phyloP scores from a whole-genome alignment of 2,797 vertebrate species.

The Ptychadena robeensis region DNA sequence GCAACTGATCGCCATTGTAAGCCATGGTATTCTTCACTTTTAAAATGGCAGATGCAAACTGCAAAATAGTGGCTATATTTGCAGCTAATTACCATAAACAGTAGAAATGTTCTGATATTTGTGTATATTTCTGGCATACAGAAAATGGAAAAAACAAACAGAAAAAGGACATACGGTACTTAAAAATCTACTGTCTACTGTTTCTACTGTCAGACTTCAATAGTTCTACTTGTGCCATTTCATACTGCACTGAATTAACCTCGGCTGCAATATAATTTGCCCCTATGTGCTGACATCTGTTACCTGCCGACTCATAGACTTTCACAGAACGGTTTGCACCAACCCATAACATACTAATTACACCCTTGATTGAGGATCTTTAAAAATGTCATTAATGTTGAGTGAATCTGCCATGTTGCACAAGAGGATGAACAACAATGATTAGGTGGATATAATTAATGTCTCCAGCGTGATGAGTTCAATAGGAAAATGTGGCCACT shows the following conservation, averaged over 20 bases:
- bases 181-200: too few relatives aligned
- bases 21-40: too few relatives aligned
- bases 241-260: neutral
- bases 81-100: too few relatives aligned
- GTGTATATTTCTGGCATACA: too few relatives aligned
- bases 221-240: too few relatives aligned
- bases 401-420: conserved; percentile 50
- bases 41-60: too few relatives aligned
- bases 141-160: too few relatives aligned
- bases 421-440: conserved; percentile 51
- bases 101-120: too few relatives aligned
- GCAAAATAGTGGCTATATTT: too few relatives aligned
- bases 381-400: conserved; percentile 50
- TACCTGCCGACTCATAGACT: conserved; percentile 39
- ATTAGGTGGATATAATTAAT: conserved; percentile 46
- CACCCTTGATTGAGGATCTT: conserved; percentile 48
- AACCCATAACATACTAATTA: conserved; percentile 45
- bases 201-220: too few relatives aligned
- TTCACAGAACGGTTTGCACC: conserved; percentile 25
- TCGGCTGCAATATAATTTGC: conserved; percentile 4
- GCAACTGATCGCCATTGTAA: too few relatives aligned
- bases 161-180: too few relatives aligned
- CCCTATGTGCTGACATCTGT: conserved; percentile 30
- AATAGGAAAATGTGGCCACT: conserved; percentile 37
- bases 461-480: conserved; percentile 43